Percentiles rank a stretch among this genome's conserved stretches.
Conservation (phyloP, 2,797 vertebrate genomes). For the Myotis pilosus region DNA sequence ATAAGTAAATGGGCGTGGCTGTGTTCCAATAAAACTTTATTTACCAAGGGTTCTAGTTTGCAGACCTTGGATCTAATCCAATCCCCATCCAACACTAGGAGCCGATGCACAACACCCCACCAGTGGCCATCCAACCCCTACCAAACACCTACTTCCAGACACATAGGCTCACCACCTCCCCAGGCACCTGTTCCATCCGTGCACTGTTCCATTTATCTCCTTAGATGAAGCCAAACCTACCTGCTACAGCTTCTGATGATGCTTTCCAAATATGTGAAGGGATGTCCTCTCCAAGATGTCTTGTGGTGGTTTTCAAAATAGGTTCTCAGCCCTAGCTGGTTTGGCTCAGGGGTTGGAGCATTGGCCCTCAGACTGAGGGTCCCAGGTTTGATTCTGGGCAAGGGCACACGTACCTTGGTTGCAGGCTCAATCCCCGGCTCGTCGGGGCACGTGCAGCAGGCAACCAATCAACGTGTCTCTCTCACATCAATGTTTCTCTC, state of each 20-base stretch:
- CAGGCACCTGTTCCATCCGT: background rate
- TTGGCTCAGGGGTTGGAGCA: background rate
- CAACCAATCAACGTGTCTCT: background rate
- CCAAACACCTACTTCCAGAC: background rate
- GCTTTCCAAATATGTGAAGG: constrained; percentile 65
- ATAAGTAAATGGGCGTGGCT: constrained; percentile 2
- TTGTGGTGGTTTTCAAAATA: constrained; percentile 63
- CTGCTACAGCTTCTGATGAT: constrained; percentile 47
- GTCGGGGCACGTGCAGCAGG: background rate
- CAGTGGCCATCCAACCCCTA: background rate
- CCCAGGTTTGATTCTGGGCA: background rate
- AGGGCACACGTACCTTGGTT: background rate
- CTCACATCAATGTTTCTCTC: too few relatives aligned
- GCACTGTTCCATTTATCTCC: background rate
- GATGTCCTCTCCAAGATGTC: constrained; percentile 51
- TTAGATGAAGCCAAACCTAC: constrained; percentile 26
- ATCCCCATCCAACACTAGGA: background rate
- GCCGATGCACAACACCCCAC: background rate
- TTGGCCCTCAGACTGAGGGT: too few relatives aligned
- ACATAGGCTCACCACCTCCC: background rate
- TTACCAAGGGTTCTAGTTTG: background rate
- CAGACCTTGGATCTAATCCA: background rate
- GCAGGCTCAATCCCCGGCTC: background rate
- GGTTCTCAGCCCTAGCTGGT: background rate
- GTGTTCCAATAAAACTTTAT: background rate